These are phyloP conservation scores for Lucilia cuprina DNA, from an alignment of 1,140 invertebrate genomes.

Conservation along the genomic window DNA sequence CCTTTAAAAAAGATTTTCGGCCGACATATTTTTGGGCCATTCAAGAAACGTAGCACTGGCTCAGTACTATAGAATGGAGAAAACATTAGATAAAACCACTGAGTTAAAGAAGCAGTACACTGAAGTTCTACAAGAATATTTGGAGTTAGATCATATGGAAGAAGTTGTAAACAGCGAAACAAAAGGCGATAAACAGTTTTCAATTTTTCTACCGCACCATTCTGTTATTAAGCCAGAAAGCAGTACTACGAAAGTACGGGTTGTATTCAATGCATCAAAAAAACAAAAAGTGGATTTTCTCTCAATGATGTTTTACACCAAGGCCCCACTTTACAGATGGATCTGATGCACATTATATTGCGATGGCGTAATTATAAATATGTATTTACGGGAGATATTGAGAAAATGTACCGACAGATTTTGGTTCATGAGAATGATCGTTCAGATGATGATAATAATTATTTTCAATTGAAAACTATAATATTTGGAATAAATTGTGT, in stretches of 20 bases:
- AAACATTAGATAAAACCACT: not conserved
- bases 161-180: not conserved
- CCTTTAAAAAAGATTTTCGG: not conserved
- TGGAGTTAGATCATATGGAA: slow-evolving; percentile 21
- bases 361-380: slow-evolving; percentile 11
- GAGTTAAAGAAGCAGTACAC: slow-evolving; percentile 5
- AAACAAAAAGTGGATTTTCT: not conserved
- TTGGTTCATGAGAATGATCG: not conserved
- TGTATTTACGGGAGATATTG: slow-evolving; percentile 21
- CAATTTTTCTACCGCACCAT: not conserved
- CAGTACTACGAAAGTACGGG: slow-evolving; percentile 17
- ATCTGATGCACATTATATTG: not conserved
- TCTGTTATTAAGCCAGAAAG: not conserved
- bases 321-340: slow-evolving; percentile 9
- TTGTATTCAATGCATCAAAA: slow-evolving; percentile 23
- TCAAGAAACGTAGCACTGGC: not conserved
- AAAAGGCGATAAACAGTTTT: not conserved
- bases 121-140: slow-evolving; percentile 27
- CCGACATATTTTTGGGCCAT: not conserved
- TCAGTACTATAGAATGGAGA: slow-evolving; percentile 11
- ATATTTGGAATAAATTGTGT: slow-evolving; percentile 21
- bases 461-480: slow-evolving; percentile 6
- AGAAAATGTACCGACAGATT: slow-evolving; percentile 36
- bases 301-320: slow-evolving; percentile 13
- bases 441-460: not conserved